Percentiles rank a stretch among this genome's conserved stretches.
phyloP scores from a whole-genome alignment of 2,888 invertebrate genomes.

The Sepiola atlantica region DNA sequence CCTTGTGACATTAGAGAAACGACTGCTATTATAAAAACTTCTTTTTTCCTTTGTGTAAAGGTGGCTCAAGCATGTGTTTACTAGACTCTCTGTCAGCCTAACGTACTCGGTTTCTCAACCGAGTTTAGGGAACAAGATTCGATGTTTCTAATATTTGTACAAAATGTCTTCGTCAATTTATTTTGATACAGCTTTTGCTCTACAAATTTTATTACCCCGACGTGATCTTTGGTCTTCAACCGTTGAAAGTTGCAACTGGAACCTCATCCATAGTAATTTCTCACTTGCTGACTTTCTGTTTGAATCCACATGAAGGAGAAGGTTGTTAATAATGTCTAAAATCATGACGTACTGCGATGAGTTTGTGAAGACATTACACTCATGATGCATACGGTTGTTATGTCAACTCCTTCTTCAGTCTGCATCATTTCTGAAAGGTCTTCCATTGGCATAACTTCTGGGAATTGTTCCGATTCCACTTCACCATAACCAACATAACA shows the following conservation, averaged over 20 bases:
- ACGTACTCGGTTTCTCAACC: too few relatives aligned
- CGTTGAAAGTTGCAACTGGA: conserved; percentile 92
- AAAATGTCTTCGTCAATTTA: too few relatives aligned
- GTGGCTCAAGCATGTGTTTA: too few relatives aligned
- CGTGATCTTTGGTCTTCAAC: conserved; percentile 92
- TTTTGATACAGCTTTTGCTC: too few relatives aligned
- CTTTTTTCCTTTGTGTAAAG: too few relatives aligned
- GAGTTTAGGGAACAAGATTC: too few relatives aligned
- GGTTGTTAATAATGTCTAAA: conserved; percentile 96
- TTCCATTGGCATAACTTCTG: conserved; percentile 82
- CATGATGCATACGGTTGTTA: conserved; percentile 98
- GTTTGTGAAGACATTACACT: conserved; percentile 97
- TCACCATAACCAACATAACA: conserved; percentile 96
- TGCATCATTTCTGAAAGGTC: conserved; percentile 83
- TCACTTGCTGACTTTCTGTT: conserved; percentile 89
- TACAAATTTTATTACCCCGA: too few relatives aligned
- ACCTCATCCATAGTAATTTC: conserved; percentile 91
- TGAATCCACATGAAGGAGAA: conserved; percentile 96
- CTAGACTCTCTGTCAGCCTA: too few relatives aligned
- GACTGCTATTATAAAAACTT: too few relatives aligned
- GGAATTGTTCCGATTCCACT: conserved; percentile 79
- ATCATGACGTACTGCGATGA: conserved; percentile 95
- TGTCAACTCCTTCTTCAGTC: conserved; percentile 91
- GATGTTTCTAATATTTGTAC: too few relatives aligned
- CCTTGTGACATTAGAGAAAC: too few relatives aligned